Base-by-base conservation (phyloP, 2,888 invertebrate species). In the Stenichneumon culpator region DNA sequence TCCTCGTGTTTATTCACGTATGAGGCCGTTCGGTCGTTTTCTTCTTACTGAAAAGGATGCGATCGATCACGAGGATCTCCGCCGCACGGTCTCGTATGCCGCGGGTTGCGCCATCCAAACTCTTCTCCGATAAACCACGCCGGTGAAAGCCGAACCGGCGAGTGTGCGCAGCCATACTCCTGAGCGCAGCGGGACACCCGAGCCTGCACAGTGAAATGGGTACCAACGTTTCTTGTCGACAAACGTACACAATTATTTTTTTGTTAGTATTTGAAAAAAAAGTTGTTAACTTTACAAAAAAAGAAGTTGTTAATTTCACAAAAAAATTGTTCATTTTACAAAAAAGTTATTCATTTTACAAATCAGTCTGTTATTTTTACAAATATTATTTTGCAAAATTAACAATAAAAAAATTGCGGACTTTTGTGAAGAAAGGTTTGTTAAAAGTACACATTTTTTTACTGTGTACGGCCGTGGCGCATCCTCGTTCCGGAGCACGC, bases 51-150 rank as follows among this genome's bases (percentile, higher is more conserved):
- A 47, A 47, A 4, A 16, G 70, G 32, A 44, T 68, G 22, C 68
- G 65, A 87, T 87, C 78, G 77, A 87, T 84, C 83, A 84, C 82
- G 57, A 63, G 79, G 84, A 80, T 80, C 82, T 87, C 47, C 54
- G 57, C 52, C 52, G 70, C 28, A 52, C 19, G 25, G 32, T 57
- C 16, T 67, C 57, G 47, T 44, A 44, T 50, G 4, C 57, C 3
- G 14, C 44, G 47, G 52, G 52, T 87, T 86, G 87, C 86, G 77
- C 86, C 83, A 87, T 82, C 79, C 83, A 79, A 65, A 79, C 78
- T 75, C 73, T 81, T 83, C 73, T 79, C 77, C 74, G 83, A 84
- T 86, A 82, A 86, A 83, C 86, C 80, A 85, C 82, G 79, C 83
- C 82, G 81, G 83, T 65, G 74, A 74, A 74, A 74, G 74, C 74